phyloP scores from a whole-genome alignment of 2,113 vertebrate genomes.

The Ceyx margarethae region DNA sequence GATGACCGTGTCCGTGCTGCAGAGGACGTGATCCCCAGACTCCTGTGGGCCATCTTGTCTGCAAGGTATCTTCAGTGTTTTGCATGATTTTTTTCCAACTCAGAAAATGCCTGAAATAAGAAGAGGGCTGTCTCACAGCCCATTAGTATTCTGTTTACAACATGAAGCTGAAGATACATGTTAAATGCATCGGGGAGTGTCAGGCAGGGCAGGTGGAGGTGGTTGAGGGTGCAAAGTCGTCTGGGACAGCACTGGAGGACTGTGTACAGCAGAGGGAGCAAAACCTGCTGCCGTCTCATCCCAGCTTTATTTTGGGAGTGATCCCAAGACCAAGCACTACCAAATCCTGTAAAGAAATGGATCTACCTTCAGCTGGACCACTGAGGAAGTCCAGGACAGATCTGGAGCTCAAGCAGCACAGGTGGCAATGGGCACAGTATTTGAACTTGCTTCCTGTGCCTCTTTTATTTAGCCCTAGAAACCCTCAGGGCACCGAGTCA shows the following conservation, averaged over 20 bases:
- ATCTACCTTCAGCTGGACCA: neutral
- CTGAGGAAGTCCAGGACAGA: neutral
- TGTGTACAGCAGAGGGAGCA: slow-evolving; percentile 67
- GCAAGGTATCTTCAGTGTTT: neutral
- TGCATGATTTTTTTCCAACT: neutral
- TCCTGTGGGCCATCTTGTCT: neutral
- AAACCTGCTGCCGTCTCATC: neutral
- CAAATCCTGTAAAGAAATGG: neutral
- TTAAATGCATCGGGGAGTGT: neutral
- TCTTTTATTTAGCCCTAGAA: neutral
- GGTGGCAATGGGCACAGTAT: neutral
- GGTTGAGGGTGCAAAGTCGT: neutral
- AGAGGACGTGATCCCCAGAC: neutral
- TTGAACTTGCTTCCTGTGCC: neutral
- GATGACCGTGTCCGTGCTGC: fast-evolving
- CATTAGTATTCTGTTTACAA: neutral
- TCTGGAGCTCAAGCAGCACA: neutral
- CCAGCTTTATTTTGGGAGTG: neutral
- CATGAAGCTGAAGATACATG: neutral
- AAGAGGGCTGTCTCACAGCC: neutral
- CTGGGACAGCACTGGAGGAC: neutral
- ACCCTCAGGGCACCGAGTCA: fast-evolving
- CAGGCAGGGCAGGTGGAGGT: neutral
- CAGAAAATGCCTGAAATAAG: neutral
- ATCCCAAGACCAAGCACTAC: neutral